Evolutionary conservation across 37 sponge, comb jelly and placozoan species (phyloP), one percentile per base, ranked within the genome.

Genomic region (Aplysina aerophoba): DNA sequence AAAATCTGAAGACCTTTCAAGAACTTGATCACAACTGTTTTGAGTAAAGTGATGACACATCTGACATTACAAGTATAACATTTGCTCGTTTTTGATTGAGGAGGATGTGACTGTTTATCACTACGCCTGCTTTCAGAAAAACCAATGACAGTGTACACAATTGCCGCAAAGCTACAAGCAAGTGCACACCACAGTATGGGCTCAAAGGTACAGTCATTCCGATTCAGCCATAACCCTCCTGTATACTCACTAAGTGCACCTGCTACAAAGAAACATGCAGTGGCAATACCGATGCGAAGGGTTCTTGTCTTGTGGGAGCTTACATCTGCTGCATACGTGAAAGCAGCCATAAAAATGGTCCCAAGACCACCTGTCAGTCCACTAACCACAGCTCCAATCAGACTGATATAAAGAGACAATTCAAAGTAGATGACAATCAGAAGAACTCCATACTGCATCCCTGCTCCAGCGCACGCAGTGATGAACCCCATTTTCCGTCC

Each of bases 301-400:
- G 83, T 88, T 5, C 74, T 54, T 57, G 81, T 79, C 24, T 55
- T 73, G 22, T 14, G 30, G 8, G 92, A 82, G 35, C 86, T 86
- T 31, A 92, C 36, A 59, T 92, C 92, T 14, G 83, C 30, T 13
- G 86, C 25, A 50, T 92, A 92, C 11, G 92, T 44, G n/a, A 82
- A 85, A 24, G 53, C 38, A 22, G 82, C 69, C 57, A 65, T 74
- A 0, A 92, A 44, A 1, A 88, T 55, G 16, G 59, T 80, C 35
- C 89, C 84, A 57, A 86, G 78, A 24, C 88, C 92, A 17, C 92
- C 92, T 30, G 36, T 55, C 0, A 85, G 12, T 4, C 86, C 89
- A 57, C 38, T 63, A 24, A 86, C 27, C 15, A 68, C 57, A 34
- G 31, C 65, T 59, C 35, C 63, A 17, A 88, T 36, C 17, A 41